Base-by-base conservation (phyloP, 2,797 vertebrate genomes). In the Paratrypauchen microcephalus region DNA sequence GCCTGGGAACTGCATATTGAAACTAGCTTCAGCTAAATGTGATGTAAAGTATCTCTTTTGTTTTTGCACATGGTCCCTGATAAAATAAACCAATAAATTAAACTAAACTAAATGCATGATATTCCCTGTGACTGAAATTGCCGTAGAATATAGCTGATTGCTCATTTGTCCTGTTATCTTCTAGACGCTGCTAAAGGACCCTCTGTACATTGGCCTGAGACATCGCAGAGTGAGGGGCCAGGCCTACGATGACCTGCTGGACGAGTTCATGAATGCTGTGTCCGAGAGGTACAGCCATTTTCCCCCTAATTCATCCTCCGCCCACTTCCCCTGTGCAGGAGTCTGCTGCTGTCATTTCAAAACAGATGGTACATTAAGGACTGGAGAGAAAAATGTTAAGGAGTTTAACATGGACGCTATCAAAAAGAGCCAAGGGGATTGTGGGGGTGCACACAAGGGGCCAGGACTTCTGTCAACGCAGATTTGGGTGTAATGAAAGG, bases 231-330 rank as follows among this genome's bases (percentile, higher is more conserved):
- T 97, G 57, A 94, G 97, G 87, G 96, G 97, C 75, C 90, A 93
- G 82, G 94, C 92, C 63, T 99, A 99, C 0, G 95, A 99, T 74
- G 93, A 95, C 73, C 95, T 99, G 81, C 88, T 99, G 91, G 97
- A 99, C 78, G 97, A 98, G 90, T 99, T 99, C 82, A 99, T 99
- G 96, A 93, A 94, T 88, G 96, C 97, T 50, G 95, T 98, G 85
- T 93, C 96, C 65, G 95, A 95, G 83, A 96, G 95, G 97, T 99
- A 96, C 3, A 86, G 71, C 50, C 66, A 41, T 62, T 19, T 76
- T 45, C 23, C 62, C 68, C 57, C 62, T 30, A 23, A 24, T 68
- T 73, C 70, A 67, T 77, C 67, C 13, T 71, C 71, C 80, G 59
- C 78, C 81, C 63, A 65, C 72, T 82, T 82, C 74, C 72, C 77